These are phyloP conservation scores for Rhagoletis zephyria DNA, from an alignment of 1,140 invertebrate genomes.

Conservation along the genomic window DNA sequence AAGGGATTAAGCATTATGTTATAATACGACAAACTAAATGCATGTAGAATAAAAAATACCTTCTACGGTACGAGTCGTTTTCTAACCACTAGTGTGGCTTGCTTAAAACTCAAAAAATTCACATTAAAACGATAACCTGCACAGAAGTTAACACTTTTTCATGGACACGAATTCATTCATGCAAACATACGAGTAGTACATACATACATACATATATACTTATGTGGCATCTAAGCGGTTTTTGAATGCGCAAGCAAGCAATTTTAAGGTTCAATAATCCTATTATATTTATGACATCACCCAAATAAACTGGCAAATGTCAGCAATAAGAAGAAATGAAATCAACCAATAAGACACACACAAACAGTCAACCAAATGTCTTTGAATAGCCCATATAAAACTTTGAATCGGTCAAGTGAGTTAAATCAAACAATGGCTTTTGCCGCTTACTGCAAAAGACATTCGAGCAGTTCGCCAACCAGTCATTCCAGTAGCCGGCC, in stretches of 20 bases:
- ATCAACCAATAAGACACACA: not conserved
- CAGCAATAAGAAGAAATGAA: not conserved
- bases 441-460: not conserved
- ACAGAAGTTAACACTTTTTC: no score
- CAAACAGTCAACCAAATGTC: not conserved
- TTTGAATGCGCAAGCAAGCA: not conserved
- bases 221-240: no score
- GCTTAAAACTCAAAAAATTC: no score
- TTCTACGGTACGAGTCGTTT: no score
- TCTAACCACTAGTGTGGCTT: no score
- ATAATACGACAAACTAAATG: no score
- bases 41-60: no score
- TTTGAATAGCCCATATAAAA: not conserved
- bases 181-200: no score
- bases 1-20: no score
- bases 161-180: no score
- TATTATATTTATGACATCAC: not conserved
- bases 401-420: not conserved
- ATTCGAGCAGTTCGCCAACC: not conserved
- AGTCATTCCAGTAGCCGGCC: slow-evolving; percentile 58
- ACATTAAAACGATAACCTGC: no score
- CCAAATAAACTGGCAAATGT: not conserved
- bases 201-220: no score
- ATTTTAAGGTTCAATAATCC: not conserved
- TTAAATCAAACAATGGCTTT: not conserved